Evolutionary conservation across 2,797 vertebrate species (phyloP).

Genomic region (Ptychadena robeensis): DNA sequence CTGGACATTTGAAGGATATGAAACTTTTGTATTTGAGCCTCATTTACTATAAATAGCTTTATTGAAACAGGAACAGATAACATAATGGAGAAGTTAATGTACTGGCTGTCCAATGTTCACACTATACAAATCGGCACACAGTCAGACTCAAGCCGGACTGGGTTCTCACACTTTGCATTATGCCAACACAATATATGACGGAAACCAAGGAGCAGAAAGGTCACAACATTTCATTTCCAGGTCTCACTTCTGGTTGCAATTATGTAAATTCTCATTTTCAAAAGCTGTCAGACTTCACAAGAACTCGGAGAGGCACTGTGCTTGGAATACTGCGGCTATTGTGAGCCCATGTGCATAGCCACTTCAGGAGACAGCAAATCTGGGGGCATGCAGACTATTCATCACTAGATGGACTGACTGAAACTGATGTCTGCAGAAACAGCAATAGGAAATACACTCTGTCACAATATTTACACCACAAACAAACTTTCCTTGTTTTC

Average conservation of each 20-base stretch:
- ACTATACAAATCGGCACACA: slow-evolving; percentile 35
- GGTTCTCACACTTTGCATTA: slow-evolving; percentile 76
- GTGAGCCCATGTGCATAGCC: slow-evolving; percentile 9
- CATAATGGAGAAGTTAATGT: not conserved
- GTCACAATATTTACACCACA: slow-evolving; percentile 45
- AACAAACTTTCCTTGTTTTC: slow-evolving; percentile 17
- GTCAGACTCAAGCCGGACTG: not conserved
- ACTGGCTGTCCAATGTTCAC: not conserved
- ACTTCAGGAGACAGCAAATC: not conserved
- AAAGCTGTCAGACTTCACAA: slow-evolving; percentile 36
- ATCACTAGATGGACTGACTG: not conserved
- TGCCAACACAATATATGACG: slow-evolving; percentile 75
- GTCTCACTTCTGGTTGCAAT: slow-evolving; percentile 82
- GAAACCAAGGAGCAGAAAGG: slow-evolving; percentile 76
- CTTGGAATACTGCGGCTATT: slow-evolving; percentile 40
- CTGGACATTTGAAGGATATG: not conserved
- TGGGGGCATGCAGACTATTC: not conserved
- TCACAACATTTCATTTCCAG: slow-evolving; percentile 81
- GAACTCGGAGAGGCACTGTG: not conserved
- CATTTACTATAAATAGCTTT: slow-evolving; percentile 27
- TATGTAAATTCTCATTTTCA: slow-evolving; percentile 74
- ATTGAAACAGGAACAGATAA: slow-evolving; percentile 27
- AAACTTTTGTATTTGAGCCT: slow-evolving; percentile 1
- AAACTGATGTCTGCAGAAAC: slow-evolving; percentile 26
- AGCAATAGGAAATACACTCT: slow-evolving; percentile 21